Evolutionary conservation across 2,113 vertebrate genomes (phyloP).

Genomic region (Chionomys nivalis): DNA sequence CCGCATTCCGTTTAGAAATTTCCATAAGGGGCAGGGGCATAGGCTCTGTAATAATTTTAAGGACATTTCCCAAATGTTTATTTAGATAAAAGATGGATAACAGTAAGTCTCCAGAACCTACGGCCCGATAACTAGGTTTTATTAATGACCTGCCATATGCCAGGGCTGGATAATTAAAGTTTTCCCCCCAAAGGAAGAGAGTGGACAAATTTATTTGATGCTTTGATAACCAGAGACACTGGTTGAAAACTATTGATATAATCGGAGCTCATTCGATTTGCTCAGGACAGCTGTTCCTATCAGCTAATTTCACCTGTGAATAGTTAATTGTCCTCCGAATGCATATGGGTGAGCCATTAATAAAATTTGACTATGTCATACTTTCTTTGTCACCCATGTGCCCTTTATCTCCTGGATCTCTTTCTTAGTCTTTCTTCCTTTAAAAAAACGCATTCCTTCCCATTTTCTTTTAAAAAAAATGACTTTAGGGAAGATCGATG

Average conservation of each 20-base stretch:
- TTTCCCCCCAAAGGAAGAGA: constrained; percentile 89
- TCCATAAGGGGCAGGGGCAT: constrained; percentile 85
- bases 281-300: constrained; percentile 91
- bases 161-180: constrained; percentile 96
- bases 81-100: constrained; percentile 95
- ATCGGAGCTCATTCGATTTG: constrained; percentile 95
- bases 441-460: constrained; percentile 40
- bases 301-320: constrained; percentile 99
- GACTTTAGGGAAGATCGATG: constrained; percentile 82
- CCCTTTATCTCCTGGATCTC: constrained; percentile 87
- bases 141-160: constrained; percentile 99
- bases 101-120: constrained; percentile 89
- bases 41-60: constrained; percentile 93
- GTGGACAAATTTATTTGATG: constrained; percentile 98
- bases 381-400: constrained; percentile 85
- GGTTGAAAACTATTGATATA: constrained; percentile 92
- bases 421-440: constrained; percentile 6
- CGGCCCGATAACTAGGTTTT: constrained; percentile 96
- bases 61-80: constrained; percentile 95
- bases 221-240: constrained; percentile 96
- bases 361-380: constrained; percentile 94
- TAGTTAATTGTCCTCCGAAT: constrained; percentile 96
- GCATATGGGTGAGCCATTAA: constrained; percentile 96
- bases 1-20: constrained; percentile 88
- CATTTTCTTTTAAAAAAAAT: neutral